These are phyloP conservation scores for Tenthredo amoena DNA, from an alignment of 2,888 invertebrate genomes.

Conservation along the genomic window DNA sequence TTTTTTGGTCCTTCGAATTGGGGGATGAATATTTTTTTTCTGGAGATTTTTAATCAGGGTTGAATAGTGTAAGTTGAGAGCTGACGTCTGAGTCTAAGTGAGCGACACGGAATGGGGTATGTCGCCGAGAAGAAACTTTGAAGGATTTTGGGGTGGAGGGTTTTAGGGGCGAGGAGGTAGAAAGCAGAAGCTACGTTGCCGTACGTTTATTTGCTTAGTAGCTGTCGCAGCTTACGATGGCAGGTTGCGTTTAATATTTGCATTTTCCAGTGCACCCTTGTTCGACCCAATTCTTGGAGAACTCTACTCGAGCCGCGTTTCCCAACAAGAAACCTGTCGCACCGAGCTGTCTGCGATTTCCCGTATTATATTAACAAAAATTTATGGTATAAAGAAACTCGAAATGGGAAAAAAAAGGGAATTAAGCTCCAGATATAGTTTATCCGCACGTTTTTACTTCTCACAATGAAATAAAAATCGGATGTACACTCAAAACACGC, in stretches of 20 bases:
- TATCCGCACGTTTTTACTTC: no score
- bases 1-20: background rate
- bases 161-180: conserved; percentile 17
- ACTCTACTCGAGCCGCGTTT: background rate
- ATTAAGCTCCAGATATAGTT: background rate
- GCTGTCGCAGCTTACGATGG: conserved; percentile 43
- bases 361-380: background rate
- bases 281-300: conserved; percentile 26
- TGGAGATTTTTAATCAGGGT: background rate
- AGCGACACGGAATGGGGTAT: background rate
- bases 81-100: background rate
- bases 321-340: background rate
- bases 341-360: background rate
- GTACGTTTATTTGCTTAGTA: conserved; percentile 42
- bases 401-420: background rate
- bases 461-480: no score
- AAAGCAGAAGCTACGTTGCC: conserved; percentile 42
- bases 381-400: background rate
- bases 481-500: no score
- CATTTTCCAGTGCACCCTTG: conserved; percentile 33
- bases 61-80: background rate
- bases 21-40: background rate
- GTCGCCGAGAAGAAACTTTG: background rate
- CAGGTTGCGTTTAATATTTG: conserved; percentile 44
- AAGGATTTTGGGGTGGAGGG: conserved; percentile 10